phyloP scores from a whole-genome alignment of 2,797 vertebrate species.

The Scyliorhinus canicula region DNA sequence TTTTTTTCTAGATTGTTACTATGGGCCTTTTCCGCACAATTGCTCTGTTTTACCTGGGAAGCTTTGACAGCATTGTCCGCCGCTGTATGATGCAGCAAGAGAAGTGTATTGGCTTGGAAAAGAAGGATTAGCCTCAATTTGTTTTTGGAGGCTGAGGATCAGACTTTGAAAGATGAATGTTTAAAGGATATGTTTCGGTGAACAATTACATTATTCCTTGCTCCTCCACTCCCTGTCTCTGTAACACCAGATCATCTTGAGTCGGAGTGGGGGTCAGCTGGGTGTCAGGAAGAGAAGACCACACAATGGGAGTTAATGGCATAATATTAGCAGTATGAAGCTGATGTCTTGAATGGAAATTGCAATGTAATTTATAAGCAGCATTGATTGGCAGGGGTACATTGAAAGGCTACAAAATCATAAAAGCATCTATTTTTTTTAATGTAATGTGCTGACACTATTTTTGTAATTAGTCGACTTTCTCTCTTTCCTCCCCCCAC shows the following conservation, averaged over 20 bases:
- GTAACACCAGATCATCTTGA: neutral
- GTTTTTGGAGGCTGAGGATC: constrained; percentile 46
- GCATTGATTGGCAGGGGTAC: constrained; percentile 7
- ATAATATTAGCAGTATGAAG: neutral
- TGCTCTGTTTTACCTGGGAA: constrained; percentile 88
- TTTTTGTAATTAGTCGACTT: constrained; percentile 15
- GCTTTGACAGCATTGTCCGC: constrained; percentile 93
- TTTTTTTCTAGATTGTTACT: constrained; percentile 74
- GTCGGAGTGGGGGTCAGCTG: neutral
- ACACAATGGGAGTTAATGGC: neutral
- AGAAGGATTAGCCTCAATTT: constrained; percentile 67
- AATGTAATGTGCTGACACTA: constrained; percentile 3
- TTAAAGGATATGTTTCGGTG: neutral
- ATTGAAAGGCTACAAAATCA: constrained; percentile 10
- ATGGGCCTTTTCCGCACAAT: constrained; percentile 94
- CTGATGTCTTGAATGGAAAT: constrained; percentile 18
- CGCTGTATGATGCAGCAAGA: constrained; percentile 94
- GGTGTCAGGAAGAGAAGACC: neutral
- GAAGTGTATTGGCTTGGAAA: constrained; percentile 72
- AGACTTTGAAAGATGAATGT: constrained; percentile 45
- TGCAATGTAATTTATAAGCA: constrained; percentile 19
- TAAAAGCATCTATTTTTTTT: constrained; percentile 20
- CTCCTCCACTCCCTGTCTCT: neutral
- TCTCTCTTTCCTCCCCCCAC: neutral
- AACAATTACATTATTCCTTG: constrained; percentile 13